Evolutionary conservation across 1,140 invertebrate genomes (phyloP).

Genomic region (Eulimnadia texana): DNA sequence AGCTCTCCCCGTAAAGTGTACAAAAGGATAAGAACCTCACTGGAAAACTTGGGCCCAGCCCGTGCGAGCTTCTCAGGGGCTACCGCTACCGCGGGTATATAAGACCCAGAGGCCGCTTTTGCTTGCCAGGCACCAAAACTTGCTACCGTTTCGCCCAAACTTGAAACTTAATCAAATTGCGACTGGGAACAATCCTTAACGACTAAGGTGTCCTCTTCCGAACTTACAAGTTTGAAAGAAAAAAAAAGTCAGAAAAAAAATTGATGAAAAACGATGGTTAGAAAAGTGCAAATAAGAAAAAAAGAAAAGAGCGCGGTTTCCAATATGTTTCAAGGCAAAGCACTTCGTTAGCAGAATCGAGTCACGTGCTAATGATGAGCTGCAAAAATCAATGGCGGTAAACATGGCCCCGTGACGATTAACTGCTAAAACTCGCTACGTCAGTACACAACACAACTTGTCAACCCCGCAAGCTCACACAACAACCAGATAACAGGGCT

Average conservation of each 20-base stretch:
- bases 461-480: too few species aligned
- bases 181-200: background rate
- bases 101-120: background rate
- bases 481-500: too few species aligned
- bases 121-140: background rate
- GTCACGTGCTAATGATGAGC: background rate
- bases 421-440: background rate
- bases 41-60: background rate
- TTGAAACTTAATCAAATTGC: background rate
- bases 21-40: background rate
- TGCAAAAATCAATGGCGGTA: background rate
- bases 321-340: too few species aligned
- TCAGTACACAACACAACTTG: too few species aligned
- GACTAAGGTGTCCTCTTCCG: too few species aligned
- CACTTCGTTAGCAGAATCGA: background rate
- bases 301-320: too few species aligned
- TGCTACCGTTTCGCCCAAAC: background rate
- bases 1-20: background rate
- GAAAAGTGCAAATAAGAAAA: too few species aligned
- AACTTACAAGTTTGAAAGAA: too few species aligned
- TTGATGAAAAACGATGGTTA: too few species aligned
- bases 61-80: too few species aligned
- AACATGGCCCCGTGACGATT: background rate
- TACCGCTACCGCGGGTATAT: too few species aligned
- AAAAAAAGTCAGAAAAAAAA: too few species aligned